Evolutionary conservation across 1,140 invertebrate genomes (phyloP), one percentile per base, ranked within the genome.

Genomic region (Parasteatoda tepidariorum): DNA sequence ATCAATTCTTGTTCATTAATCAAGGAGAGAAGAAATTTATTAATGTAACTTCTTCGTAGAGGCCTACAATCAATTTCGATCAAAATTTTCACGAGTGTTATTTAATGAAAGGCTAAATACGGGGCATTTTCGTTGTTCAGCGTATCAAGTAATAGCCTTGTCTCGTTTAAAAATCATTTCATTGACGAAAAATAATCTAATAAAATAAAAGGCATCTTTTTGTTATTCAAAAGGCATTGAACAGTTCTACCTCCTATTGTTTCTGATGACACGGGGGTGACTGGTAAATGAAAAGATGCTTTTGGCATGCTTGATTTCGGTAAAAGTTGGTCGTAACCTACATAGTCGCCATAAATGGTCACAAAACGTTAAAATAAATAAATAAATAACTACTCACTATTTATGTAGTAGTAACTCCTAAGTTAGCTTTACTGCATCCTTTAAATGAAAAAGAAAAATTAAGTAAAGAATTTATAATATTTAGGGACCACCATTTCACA

Each of bases 91-190:
- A 57, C 70, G 54, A 73, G n/a, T 59, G 54, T 28, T 54, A 59
- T 73, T 73, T 73, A 73, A 73, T 73, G 70, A 73, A 73, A 73
- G 48, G 30, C 70, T 73, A 73, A 73, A 73, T 59, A 73, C 18
- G 55, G 70, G 48, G 48, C 24, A 34, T 48, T 71, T 71, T 55
- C n/a, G n/a, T n/a, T n/a, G n/a, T n/a, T n/a, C n/a, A 22, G 15
- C 48, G 13, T 55, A 34, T 68, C 41, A 68, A 68, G 41, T 38
- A 18, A 13, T 1, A 3, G 22, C 13, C 48, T 55, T 18, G 67
- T 70, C 67, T 70, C 67, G 67, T 70, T 70, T 70, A 73, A 73
- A 73, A 73, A 55, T 54, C n/a, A 73, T 59, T 73, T 73, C 7
- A 30, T 54, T 55, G 31, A 28, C 26, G 70, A 59, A 31, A 57